These are phyloP conservation scores for Drosophila mayaguana DNA, from an alignment of 2,888 invertebrate genomes.

Conservation along the genomic window DNA sequence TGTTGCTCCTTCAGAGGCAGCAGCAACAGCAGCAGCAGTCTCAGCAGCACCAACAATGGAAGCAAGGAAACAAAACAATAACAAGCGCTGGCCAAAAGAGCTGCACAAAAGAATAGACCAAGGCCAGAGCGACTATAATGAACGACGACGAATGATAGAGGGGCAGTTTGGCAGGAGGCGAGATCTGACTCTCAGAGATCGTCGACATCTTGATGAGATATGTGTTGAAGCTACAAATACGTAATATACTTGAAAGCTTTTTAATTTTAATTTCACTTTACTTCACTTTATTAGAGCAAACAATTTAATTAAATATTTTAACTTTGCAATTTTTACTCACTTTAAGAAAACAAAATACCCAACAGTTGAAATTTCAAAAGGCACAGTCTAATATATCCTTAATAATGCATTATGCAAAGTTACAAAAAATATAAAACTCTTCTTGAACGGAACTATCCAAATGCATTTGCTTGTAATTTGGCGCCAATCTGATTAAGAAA, in stretches of 20 bases:
- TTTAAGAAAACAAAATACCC: background rate
- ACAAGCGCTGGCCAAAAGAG: slow-evolving; percentile 29
- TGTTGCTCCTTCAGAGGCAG: slow-evolving; percentile 40
- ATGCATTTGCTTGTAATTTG: slow-evolving; percentile 32
- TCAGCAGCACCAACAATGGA: slow-evolving; percentile 50
- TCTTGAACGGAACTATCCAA: background rate
- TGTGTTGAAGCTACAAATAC: too few relatives aligned
- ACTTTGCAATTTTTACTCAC: background rate
- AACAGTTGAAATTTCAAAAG: background rate
- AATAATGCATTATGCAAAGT: slow-evolving; percentile 1
- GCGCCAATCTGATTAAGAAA: slow-evolving; percentile 38
- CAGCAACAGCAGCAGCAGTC: slow-evolving; percentile 39
- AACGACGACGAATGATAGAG: slow-evolving; percentile 18
- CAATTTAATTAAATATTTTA: too few relatives aligned
- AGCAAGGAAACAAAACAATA: slow-evolving; percentile 47
- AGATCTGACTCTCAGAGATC: slow-evolving; percentile 5
- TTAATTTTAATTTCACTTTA: background rate
- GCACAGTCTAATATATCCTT: too few relatives aligned
- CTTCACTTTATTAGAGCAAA: background rate
- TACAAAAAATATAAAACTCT: background rate
- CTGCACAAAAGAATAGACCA: slow-evolving; percentile 53
- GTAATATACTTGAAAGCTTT: background rate
- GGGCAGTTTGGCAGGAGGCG: background rate
- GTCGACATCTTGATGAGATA: background rate
- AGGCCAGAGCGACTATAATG: slow-evolving; percentile 49